Evolutionary conservation across 1,140 invertebrate species (phyloP), one percentile per base, ranked within the genome.

Genomic region (Eueides isabella): DNA sequence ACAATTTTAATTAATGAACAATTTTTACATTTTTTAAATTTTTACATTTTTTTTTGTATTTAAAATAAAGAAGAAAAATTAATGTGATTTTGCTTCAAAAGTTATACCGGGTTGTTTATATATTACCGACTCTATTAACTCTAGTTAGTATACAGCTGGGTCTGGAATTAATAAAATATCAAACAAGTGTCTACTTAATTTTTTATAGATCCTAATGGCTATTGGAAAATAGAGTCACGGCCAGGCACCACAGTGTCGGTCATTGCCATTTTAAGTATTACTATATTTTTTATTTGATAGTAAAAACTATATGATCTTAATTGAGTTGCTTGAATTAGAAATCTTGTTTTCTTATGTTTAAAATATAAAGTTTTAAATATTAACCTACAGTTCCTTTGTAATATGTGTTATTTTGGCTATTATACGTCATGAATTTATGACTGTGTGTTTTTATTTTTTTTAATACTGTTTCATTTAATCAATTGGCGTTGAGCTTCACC

Each of bases 261-360:
- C 75, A 67, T 74, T 78, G 79, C 76, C 76, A 31, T 71, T 61
- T 77, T 72, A 80, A 80, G 76, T 72, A 48, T 72, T 61, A 61
- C 35, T 33, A 72, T 33, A 72, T 66, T 67, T 71, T 71, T 71
- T 71, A 61, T 55, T 55, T 23, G 48, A 12, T 55, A 26, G 48
- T 55, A 55, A 55, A 55, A 55, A 55, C 19, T 23, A 55, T 7
- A 23, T 1, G 19, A 55, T 26, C 48, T 55, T 26, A 23, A 9
- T 55, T 9, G 7, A 26, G 23, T 12, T 55, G n/a, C n/a, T n/a
- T n/a, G n/a, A n/a, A 55, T 26, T 26, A 55, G 11, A 55, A 55
- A 26, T 26, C 48, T 26, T 2, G 48, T 55, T 55, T 44, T 23
- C 19, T 55, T 9, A 38, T 38, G 11, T 31, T 31, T 7, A 5